phyloP scores from a whole-genome alignment of 2,797 vertebrate genomes.

The Ceyx erithaca region DNA sequence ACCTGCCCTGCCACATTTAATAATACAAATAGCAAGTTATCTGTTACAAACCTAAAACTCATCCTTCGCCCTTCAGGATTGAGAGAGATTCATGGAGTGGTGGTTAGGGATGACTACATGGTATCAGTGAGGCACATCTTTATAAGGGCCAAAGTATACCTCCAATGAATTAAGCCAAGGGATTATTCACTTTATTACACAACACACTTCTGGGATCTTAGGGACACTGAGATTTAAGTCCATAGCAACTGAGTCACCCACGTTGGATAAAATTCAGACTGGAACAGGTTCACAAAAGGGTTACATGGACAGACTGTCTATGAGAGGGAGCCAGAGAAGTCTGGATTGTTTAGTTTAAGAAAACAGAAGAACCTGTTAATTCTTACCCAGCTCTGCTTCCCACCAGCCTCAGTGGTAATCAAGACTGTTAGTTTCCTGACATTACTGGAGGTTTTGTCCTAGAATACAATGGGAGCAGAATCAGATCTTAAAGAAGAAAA shows the following conservation, averaged over 20 bases:
- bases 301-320: neutral
- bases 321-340: constrained; percentile 8
- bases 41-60: neutral
- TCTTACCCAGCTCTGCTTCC: constrained; percentile 57
- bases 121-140: neutral
- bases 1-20: neutral
- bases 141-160: neutral
- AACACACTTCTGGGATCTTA: neutral
- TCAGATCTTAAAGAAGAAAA: constrained; percentile 56
- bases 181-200: constrained; percentile 7
- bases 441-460: constrained; percentile 52
- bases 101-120: neutral
- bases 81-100: neutral
- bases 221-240: neutral
- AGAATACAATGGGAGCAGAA: constrained; percentile 59
- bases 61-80: neutral
- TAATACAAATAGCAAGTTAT: neutral
- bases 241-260: neutral
- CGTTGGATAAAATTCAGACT: neutral
- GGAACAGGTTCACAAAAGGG: constrained; percentile 31
- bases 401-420: constrained; percentile 55
- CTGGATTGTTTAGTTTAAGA: constrained; percentile 58
- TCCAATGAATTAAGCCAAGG: neutral
- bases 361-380: constrained; percentile 67
- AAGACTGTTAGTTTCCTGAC: constrained; percentile 55